Base-by-base conservation (phyloP, 2,113 vertebrate species). In the Archocentrus centrarchus region DNA sequence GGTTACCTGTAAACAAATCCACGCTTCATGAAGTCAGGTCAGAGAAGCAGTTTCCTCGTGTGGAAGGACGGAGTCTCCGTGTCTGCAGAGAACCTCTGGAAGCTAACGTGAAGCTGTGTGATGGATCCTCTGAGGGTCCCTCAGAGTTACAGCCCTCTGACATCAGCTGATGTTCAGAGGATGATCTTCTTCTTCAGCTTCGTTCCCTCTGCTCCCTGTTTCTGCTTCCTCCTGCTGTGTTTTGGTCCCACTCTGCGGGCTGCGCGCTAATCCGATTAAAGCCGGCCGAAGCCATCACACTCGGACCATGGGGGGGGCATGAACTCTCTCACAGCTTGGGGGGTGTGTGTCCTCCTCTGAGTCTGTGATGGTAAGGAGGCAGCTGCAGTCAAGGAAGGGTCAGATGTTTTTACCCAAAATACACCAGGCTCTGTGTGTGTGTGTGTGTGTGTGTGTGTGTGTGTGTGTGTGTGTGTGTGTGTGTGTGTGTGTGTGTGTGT, bases 241-340 rank as follows among this genome's bases (percentile, higher is more conserved):
- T 85, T 78, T 66, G 86, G 86, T 62, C 86, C 59, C 77, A 81
- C 91, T 83, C 79, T 0, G 30, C 76, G 61, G 79, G 83, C 75
- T 2, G 59, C 60, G 53, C 76, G 63, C 81, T 92, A 91, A 94
- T 92, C 90, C 59, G 53, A 91, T 93, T 91, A 91, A 80, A 41
- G 53, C 59, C 57, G 59, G 78, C 88, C 80, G 86, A 84, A 87
- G 84, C 64, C 76, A 86, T 88, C 88, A 82, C 68, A 80, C 61
- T 35, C 60, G 5, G 66, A 75, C 30, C 20, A 61, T 60, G 22
- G 18, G 80, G 79, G 44, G 85, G 35, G 64, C 73, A 87, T 91
- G 75, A 90, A 91, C 83, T 78, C 84, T 80, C 68, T 83, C 75
- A 66, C 63, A 86, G 82, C 86, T 83, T 9, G 8, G 37, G n/a